phyloP scores from a whole-genome alignment of 2,797 vertebrate genomes.

The Hypotaenidia okinawae region DNA sequence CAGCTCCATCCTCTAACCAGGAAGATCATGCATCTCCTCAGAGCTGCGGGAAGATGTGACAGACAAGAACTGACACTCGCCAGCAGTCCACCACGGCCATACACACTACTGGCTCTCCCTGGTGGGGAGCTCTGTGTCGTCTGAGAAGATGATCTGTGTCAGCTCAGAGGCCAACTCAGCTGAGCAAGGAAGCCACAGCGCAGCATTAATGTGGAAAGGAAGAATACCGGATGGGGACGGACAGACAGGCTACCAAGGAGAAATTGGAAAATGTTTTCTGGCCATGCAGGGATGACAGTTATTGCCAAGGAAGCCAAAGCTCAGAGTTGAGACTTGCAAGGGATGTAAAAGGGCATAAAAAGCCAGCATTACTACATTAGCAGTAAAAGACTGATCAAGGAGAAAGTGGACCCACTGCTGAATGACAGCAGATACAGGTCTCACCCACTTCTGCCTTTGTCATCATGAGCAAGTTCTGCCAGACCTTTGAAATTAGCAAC shows the following conservation, averaged over 20 bases:
- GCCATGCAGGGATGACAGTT: not conserved
- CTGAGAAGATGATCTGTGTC: fast-evolving
- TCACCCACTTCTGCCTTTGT: fast-evolving
- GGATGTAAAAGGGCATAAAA: not conserved
- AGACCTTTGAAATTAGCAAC: not conserved
- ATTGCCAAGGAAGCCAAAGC: not conserved
- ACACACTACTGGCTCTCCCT: not conserved
- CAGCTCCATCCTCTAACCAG: not conserved
- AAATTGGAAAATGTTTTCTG: not conserved
- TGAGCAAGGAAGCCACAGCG: not conserved
- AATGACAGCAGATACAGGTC: not conserved
- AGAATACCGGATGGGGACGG: not conserved
- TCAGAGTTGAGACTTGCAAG: not conserved
- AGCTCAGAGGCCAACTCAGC: not conserved
- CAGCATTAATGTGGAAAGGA: not conserved
- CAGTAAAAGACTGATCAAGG: not conserved
- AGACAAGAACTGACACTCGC: not conserved
- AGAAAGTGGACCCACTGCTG: not conserved
- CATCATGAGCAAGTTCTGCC: not conserved
- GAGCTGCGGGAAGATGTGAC: not conserved
- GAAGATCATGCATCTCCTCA: not conserved
- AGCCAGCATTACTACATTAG: not conserved
- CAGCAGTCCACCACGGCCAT: too few relatives aligned
- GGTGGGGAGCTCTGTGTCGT: not conserved
- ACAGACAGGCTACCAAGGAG: not conserved